phyloP scores from a whole-genome alignment of 1,140 invertebrate genomes.

The Temnothorax longispinosus region DNA sequence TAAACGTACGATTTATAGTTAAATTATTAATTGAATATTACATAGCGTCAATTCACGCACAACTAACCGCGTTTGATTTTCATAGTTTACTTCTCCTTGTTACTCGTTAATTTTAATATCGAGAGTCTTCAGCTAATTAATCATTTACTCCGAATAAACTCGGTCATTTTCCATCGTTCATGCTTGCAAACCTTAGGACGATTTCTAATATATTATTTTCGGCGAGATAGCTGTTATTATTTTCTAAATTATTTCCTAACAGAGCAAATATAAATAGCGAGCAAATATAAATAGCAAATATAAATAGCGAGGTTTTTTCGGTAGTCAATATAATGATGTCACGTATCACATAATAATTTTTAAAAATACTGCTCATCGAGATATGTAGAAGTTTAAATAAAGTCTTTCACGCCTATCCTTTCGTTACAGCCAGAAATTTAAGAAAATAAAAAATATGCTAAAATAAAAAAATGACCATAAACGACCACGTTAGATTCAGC shows the following conservation, averaged over 20 bases:
- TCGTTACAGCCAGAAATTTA: background rate
- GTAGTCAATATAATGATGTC: background rate
- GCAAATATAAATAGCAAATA: background rate
- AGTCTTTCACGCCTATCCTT: background rate
- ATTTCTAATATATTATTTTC: background rate
- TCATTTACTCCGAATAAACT: background rate
- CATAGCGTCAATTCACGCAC: too few relatives aligned
- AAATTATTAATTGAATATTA: too few relatives aligned
- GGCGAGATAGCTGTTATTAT: background rate
- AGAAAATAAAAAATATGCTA: background rate
- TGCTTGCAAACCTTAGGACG: background rate
- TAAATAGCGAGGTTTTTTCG: too few relatives aligned
- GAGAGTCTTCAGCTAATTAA: too few relatives aligned
- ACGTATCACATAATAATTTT: background rate
- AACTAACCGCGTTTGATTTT: too few relatives aligned
- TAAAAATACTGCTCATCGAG: background rate
- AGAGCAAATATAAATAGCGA: background rate
- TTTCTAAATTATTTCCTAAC: background rate
- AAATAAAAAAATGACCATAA: slow-evolving; percentile 15
- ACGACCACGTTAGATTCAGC: background rate
- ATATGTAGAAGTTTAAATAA: background rate
- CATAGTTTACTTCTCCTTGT: too few relatives aligned
- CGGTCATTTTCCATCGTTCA: background rate
- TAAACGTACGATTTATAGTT: too few relatives aligned
- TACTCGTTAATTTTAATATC: too few relatives aligned